Evolutionary conservation across 2,888 invertebrate species (phyloP), one percentile per base, ranked within the genome.

Genomic region (Bombylius discolor): DNA sequence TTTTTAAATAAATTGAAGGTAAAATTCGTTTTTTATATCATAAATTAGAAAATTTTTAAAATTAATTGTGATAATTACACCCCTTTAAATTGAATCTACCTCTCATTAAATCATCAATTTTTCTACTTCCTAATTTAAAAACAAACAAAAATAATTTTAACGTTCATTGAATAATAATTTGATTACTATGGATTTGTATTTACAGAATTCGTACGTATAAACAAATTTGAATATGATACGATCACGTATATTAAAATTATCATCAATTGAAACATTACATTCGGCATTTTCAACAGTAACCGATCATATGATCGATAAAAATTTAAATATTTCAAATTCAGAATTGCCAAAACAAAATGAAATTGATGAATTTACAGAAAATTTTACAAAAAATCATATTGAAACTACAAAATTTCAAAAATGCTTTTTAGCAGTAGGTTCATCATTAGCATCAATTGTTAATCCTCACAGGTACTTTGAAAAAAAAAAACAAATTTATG

Each of bases 371-470:
- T 88, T 84, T 66, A 73, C 79, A 53, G 77, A 79, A 61, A 84
- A 86, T 66, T 82, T 82, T 69, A 67, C 78, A 50, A 73, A 73
- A 59, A 78, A 84, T 65, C 84, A 82, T 65, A 84, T 89, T 56
- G 75, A 80, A 53, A 80, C 82, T 34, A 83, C 78, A 58, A 60
- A 70, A 50, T 79, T 94, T 63, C 97, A 99, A 77, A 88, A 81
- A 70, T 68, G 80, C 1, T 65, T 93, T 13, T 77, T 99, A 45
- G 79, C 87, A 14, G 77, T 83, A n/a, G 97, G 97, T 9, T 90
- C 96, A n/a, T 91, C 94, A 31, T 76, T 84, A 34, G 79, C 90
- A 54, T 84, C 94, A 1, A 74, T 98, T 48, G 66, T 86, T 11
- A 82, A 95, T 76, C 98, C 98, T 8, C 77, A 78, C 56, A 77